Percentiles rank a stretch among this genome's conserved stretches.
These are phyloP conservation scores for Diloba caeruleocephala DNA, from an alignment of 2,888 invertebrate genomes.

Conservation along the genomic window DNA sequence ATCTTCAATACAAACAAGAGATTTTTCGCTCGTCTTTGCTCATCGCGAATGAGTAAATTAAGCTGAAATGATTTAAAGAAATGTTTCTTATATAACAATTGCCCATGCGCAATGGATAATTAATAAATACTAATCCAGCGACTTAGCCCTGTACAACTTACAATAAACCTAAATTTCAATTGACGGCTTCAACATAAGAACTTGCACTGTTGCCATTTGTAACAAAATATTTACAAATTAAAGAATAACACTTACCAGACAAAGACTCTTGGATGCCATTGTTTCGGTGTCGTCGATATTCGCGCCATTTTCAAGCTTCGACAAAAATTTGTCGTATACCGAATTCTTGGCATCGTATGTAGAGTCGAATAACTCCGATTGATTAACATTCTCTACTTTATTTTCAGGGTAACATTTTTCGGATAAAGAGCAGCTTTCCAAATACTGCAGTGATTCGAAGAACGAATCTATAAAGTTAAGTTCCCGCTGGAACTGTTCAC, in stretches of 20 bases:
- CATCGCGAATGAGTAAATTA: slow-evolving; percentile 86
- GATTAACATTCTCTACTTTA: slow-evolving; percentile 67
- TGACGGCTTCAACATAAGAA: slow-evolving; percentile 47
- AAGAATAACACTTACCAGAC: slow-evolving; percentile 84
- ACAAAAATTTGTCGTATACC: slow-evolving; percentile 73
- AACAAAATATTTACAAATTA: slow-evolving; percentile 75
- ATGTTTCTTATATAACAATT: slow-evolving; percentile 14
- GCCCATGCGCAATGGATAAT: background rate
- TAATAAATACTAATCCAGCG: background rate
- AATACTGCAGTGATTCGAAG: slow-evolving; percentile 83
- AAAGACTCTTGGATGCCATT: slow-evolving; percentile 86
- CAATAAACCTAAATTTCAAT: slow-evolving; percentile 33
- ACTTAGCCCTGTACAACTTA: slow-evolving; percentile 23
- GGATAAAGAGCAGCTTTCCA: slow-evolving; percentile 76
- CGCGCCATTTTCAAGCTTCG: slow-evolving; percentile 76
- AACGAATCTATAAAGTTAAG: slow-evolving; percentile 86
- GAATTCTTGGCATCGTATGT: slow-evolving; percentile 67
- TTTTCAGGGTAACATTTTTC: slow-evolving; percentile 69
- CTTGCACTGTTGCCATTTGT: slow-evolving; percentile 35
- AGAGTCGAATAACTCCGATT: slow-evolving; percentile 57
- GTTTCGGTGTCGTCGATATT: slow-evolving; percentile 77
- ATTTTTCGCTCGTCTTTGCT: slow-evolving; percentile 85
- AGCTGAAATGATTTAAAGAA: slow-evolving; percentile 74
- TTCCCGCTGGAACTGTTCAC: slow-evolving; percentile 83
- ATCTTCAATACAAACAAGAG: slow-evolving; percentile 83